Conservation (phyloP, 1,140 invertebrate species). For the Drosophila lowei region DNA sequence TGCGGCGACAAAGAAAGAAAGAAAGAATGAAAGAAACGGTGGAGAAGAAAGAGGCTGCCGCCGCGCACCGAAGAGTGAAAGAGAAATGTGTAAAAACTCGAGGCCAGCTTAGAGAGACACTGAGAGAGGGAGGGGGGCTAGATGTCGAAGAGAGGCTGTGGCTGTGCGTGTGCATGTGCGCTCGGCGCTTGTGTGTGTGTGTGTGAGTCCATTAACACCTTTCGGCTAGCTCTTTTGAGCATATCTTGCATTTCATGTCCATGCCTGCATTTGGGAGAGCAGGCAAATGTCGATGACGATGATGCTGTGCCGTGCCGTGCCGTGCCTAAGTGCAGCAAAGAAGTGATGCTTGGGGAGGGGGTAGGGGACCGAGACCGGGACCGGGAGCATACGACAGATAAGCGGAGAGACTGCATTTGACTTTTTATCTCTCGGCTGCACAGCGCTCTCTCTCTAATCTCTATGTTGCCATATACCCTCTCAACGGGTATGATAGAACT, state of each 20-base stretch:
- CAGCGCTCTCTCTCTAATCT: background rate
- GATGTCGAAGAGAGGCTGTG: too few relatives aligned
- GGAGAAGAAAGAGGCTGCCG: constrained; percentile 32
- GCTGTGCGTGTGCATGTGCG: too few relatives aligned
- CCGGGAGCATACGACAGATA: background rate
- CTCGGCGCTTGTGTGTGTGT: background rate
- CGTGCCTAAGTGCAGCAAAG: constrained; percentile 21
- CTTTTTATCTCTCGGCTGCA: constrained; percentile 3
- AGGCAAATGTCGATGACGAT: constrained; percentile 32
- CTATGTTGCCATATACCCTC: constrained; percentile 1
- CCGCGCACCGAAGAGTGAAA: background rate
- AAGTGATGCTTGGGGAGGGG: background rate
- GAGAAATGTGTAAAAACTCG: constrained; percentile 6
- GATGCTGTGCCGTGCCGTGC: background rate
- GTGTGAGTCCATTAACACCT: constrained; percentile 41
- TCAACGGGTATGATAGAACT: background rate
- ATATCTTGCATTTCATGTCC: constrained; percentile 44
- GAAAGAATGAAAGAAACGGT: constrained; percentile 19
- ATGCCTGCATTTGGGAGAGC: constrained; percentile 22
- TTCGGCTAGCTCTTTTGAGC: constrained; percentile 21
- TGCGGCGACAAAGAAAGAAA: constrained; percentile 22
- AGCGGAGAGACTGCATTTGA: background rate
- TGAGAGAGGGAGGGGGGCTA: background rate
- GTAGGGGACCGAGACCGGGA: too few relatives aligned
- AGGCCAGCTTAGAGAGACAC: too few relatives aligned